Percentiles rank a stretch among this genome's conserved stretches.
Conservation (phyloP, 2,888 invertebrate species). For the Leptopilina syphax region DNA sequence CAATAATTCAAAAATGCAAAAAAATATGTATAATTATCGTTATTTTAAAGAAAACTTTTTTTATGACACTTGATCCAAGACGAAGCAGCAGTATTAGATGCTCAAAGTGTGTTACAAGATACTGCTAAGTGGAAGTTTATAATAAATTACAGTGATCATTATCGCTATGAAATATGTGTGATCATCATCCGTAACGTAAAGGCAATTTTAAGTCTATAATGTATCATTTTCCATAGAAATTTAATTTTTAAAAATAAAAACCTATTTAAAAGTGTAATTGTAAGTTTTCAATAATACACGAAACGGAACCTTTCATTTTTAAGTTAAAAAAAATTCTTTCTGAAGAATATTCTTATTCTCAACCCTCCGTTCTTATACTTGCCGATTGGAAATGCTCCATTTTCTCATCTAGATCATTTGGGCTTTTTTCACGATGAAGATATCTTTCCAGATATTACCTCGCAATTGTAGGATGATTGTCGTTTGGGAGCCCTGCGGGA, state of each 20-base stretch:
- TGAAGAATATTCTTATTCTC: not conserved
- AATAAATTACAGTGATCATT: conserved; percentile 1
- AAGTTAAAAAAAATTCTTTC: not conserved
- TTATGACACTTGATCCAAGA: not conserved
- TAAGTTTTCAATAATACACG: not conserved
- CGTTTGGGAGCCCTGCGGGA: conserved; percentile 76
- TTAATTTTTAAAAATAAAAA: too few relatives aligned
- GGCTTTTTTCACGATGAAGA: conserved; percentile 68
- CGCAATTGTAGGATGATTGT: conserved; percentile 75
- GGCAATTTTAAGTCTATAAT: too few relatives aligned
- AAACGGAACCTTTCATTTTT: conserved; percentile 18
- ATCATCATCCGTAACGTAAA: not conserved
- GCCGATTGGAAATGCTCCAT: conserved; percentile 57
- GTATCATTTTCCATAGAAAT: too few relatives aligned
- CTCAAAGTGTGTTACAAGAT: not conserved
- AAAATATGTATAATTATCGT: not conserved
- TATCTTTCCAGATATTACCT: conserved; percentile 75
- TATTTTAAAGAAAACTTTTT: not conserved
- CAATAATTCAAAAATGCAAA: not conserved
- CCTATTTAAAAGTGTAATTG: too few relatives aligned
- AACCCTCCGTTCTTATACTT: conserved; percentile 22
- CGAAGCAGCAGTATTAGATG: conserved; percentile 16
- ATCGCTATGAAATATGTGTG: not conserved
- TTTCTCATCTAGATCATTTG: conserved; percentile 51
- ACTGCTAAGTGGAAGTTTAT: not conserved